phyloP scores from a whole-genome alignment of 2,888 invertebrate genomes.

The Hirudinaria manillensis region DNA sequence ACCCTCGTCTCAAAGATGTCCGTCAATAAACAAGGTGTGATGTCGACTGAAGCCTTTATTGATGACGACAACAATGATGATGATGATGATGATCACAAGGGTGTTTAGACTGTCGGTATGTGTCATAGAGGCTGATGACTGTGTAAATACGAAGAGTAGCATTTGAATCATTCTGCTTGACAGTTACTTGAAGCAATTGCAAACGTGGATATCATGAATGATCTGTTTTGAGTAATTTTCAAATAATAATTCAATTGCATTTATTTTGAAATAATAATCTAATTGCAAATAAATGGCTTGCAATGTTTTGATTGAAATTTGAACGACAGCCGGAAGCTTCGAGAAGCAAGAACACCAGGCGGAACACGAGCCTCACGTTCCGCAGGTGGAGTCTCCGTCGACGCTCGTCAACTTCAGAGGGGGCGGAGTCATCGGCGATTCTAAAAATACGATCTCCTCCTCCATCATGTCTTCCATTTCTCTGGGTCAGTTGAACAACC shows the following conservation, averaged over 20 bases:
- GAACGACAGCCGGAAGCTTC: background rate
- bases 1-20: conserved; percentile 29
- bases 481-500: background rate
- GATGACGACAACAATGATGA: background rate
- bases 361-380: background rate
- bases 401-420: conserved; percentile 15
- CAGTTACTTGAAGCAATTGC: too few relatives aligned
- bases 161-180: too few relatives aligned
- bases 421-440: conserved; percentile 6
- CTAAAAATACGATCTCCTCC: conserved; percentile 3
- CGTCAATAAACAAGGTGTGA: background rate
- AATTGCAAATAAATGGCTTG: background rate
- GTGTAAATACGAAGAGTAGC: background rate
- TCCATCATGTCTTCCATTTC: conserved; percentile 27
- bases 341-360: conserved; percentile 4
- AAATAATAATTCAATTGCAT: too few relatives aligned
- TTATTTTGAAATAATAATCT: background rate
- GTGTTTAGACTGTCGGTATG: background rate
- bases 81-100: background rate
- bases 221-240: too few relatives aligned
- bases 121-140: background rate
- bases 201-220: too few relatives aligned
- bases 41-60: background rate
- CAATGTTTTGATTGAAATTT: background rate
- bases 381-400: conserved; percentile 2